Evolutionary conservation across 1,140 invertebrate species (phyloP).

Genomic region (Drosophila ogumai): DNA sequence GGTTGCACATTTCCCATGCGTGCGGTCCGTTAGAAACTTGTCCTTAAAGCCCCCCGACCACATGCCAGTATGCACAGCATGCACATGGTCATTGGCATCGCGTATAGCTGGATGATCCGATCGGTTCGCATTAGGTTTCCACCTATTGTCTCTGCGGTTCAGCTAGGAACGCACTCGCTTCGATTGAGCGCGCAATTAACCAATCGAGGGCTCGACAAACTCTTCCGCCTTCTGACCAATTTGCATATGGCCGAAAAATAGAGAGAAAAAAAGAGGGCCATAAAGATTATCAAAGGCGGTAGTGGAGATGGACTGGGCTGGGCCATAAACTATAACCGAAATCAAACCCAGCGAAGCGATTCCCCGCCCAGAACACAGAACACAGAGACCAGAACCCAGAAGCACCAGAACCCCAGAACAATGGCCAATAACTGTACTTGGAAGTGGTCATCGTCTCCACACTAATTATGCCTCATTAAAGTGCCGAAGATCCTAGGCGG

Average conservation of each 20-base stretch:
- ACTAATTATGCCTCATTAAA: conserved; percentile 79
- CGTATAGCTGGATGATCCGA: conserved; percentile 14
- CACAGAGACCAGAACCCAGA: neutral
- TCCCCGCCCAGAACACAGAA: conserved; percentile 39
- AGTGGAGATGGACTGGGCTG: conserved; percentile 35
- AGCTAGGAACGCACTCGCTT: conserved; percentile 40
- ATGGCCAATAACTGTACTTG: conserved; percentile 78
- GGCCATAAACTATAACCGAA: conserved; percentile 51
- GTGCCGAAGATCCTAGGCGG: conserved; percentile 73
- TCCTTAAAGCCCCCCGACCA: conserved; percentile 55
- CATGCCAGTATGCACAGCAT: conserved; percentile 7
- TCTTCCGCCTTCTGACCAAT: conserved; percentile 72
- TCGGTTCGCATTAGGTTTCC: conserved; percentile 45
- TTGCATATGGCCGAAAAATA: conserved; percentile 31
- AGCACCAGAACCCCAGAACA: conserved; percentile 44
- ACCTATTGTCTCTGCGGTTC: conserved; percentile 41
- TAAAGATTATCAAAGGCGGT: conserved; percentile 69
- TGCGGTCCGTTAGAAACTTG: conserved; percentile 73
- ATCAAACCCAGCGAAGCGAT: conserved; percentile 67
- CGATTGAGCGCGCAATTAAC: conserved; percentile 68
- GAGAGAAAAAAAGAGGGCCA: conserved; percentile 15
- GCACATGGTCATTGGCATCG: conserved; percentile 52
- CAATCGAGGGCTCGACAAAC: conserved; percentile 35
- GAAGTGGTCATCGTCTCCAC: conserved; percentile 33
- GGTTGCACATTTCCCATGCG: conserved; percentile 81